A percentile compares a stretch with the other conserved stretches of the same genome.
These are phyloP conservation scores for Ligdia adustata DNA, from an alignment of 2,888 invertebrate genomes.

Conservation along the genomic window DNA sequence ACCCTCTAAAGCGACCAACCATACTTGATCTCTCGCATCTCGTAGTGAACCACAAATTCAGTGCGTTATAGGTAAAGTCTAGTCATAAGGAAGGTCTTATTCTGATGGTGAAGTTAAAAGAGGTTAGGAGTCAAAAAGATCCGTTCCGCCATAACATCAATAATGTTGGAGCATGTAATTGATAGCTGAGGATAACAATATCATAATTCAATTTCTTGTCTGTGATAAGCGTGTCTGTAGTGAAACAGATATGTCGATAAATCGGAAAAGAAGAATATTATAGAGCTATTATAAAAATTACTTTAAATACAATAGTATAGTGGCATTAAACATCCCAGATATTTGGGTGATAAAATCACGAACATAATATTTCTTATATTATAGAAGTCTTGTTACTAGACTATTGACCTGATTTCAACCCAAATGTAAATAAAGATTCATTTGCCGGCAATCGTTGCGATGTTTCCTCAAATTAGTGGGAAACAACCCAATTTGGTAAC, in stretches of 20 bases:
- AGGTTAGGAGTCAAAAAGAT: slow-evolving; percentile 80
- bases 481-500: slow-evolving; percentile 9
- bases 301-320: too few species aligned
- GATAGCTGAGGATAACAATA: slow-evolving; percentile 75
- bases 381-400: too few species aligned
- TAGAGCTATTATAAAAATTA: too few species aligned
- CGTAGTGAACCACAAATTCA: slow-evolving; percentile 13
- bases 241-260: too few species aligned
- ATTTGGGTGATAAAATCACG: too few species aligned
- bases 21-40: slow-evolving; percentile 40
- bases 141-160: slow-evolving; percentile 72
- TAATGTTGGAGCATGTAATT: slow-evolving; percentile 64
- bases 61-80: too few species aligned
- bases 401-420: too few species aligned
- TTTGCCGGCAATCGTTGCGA: not conserved
- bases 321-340: too few species aligned
- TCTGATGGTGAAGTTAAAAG: slow-evolving; percentile 48
- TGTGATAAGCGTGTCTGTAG: slow-evolving; percentile 36
- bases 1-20: slow-evolving; percentile 53
- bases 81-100: slow-evolving; percentile 39
- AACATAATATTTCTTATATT: too few species aligned
- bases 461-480: slow-evolving; percentile 8
- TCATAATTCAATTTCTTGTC: slow-evolving; percentile 59
- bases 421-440: not conserved
- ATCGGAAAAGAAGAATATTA: too few species aligned